These are phyloP conservation scores for Microctonus aethiopoides DNA, from an alignment of 2,888 invertebrate genomes.

Conservation along the genomic window DNA sequence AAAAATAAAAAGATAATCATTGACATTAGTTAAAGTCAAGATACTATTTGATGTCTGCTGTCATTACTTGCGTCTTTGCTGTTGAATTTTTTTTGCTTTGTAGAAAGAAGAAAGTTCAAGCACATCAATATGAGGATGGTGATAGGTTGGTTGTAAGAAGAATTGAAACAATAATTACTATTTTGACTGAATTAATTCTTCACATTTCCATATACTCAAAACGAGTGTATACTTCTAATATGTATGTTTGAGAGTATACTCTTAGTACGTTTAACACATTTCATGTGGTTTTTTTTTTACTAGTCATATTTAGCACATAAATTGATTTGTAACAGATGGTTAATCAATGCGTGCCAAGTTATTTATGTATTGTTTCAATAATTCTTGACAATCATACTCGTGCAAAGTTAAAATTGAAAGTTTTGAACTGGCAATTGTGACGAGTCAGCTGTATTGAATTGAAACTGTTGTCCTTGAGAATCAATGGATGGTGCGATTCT, in stretches of 20 bases:
- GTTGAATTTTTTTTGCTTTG: background rate
- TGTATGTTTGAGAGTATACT: too few relatives aligned
- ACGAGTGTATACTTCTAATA: too few relatives aligned
- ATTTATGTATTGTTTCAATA: constrained; percentile 5
- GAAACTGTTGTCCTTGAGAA: constrained; percentile 78
- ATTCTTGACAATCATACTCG: constrained; percentile 3
- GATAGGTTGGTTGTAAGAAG: background rate
- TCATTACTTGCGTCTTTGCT: background rate
- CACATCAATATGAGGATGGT: background rate
- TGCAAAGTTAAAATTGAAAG: constrained; percentile 78
- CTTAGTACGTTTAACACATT: too few relatives aligned
- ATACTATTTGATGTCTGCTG: constrained; percentile 16
- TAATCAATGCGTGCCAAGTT: too few relatives aligned
- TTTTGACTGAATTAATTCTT: background rate
- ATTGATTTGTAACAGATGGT: background rate
- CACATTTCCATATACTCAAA: background rate
- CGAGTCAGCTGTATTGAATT: constrained; percentile 65
- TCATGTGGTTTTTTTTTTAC: background rate
- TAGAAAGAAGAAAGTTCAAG: background rate
- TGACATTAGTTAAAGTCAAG: constrained; percentile 9
- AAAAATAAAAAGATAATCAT: constrained; percentile 16
- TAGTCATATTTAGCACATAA: background rate
- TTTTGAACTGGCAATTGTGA: constrained; percentile 77
- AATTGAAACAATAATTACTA: background rate
- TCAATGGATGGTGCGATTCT: constrained; percentile 83